phyloP scores from a whole-genome alignment of 2,888 invertebrate species.

The Conus canariensis region DNA sequence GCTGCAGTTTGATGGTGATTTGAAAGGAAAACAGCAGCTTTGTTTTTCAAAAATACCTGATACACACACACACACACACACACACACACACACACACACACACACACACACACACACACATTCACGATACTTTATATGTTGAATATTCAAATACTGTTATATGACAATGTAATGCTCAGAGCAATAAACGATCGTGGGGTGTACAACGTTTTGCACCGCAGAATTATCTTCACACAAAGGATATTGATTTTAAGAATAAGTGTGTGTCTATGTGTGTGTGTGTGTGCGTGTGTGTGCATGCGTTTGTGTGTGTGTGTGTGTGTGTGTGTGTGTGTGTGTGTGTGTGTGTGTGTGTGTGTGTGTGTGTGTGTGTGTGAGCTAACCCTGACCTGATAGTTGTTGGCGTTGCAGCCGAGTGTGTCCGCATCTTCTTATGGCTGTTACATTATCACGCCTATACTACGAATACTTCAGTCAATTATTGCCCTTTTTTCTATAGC shows the following conservation, averaged over 20 bases:
- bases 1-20: constrained; percentile 89
- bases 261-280: background rate
- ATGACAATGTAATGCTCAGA: no score
- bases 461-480: no score
- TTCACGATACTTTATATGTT: background rate
- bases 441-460: no score
- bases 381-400: no score
- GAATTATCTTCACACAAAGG: no score
- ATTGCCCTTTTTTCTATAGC: no score
- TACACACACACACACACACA: background rate
- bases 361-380: background rate
- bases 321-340: constrained; percentile 5
- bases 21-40: constrained; percentile 93
- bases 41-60: constrained; percentile 92
- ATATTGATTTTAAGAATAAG: no score
- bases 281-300: background rate
- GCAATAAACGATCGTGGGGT: no score
- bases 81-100: background rate
- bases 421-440: no score
- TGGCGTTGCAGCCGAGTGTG: no score
- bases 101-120: background rate
- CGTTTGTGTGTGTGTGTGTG: background rate
- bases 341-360: background rate
- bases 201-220: no score
- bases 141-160: no score